Evolutionary conservation across 2,797 vertebrate genomes (phyloP), one percentile per base, ranked within the genome.

Genomic region (Arctocebus calabarensis): DNA sequence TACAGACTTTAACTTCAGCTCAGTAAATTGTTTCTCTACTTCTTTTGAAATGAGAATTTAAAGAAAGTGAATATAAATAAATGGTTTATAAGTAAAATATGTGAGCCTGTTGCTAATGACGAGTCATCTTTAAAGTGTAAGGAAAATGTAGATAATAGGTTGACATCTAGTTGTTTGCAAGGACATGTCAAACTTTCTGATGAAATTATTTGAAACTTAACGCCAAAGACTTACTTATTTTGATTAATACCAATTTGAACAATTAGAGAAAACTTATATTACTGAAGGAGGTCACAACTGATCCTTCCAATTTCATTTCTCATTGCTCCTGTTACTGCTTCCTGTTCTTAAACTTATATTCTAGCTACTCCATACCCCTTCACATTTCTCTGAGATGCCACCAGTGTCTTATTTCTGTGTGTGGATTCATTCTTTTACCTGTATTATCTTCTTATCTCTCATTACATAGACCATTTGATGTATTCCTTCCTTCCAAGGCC

Each of bases 1-100:
- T 96, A 95, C 43, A 73, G 86, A 97, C 94, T 97, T 96, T 94
- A 96, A 97, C 94, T 83, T 79, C 45, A 81, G 91, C 74, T 95
- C 84, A 88, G 95, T 92, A 96, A 95, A 96, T 97, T 96, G 94
- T 97, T 98, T 95, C 81, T 95, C 66, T 96, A 22, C 93, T 95
- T 94, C 92, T 90, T 96, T 86, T 82, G 88, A 96, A 97, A 97
- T 95, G 77, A 93, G 78, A 96, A 96, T 96, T 94, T 96, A 78
- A 87, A 90, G 57, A 81, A 96, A 90, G 52, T 81, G 93, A 96
- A 93, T 85, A 66, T 61, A 97, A 94, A 97, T 96, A 70, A 95
- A 90, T 73, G 52, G 62, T 70, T 93, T 81, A 96, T 59, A 86
- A 96, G 61, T 92, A 79, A 77, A 89, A 84, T 59, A 88, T 94